Base-by-base conservation (phyloP, 2,797 vertebrate species). In the Tragopan temminckii region DNA sequence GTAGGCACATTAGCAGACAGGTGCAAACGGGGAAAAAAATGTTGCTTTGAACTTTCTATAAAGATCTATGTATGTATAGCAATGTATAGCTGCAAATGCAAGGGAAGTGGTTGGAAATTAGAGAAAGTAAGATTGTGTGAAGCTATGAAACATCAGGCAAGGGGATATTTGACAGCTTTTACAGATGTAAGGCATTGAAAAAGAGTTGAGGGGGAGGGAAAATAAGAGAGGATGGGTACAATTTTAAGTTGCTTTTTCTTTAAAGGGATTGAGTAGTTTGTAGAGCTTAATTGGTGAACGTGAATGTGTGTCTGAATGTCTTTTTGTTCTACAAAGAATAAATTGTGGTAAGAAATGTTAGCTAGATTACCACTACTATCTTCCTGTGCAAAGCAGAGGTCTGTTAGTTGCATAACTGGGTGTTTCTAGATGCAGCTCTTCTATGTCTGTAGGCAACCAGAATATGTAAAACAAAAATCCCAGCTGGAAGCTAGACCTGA, bases 381-480 rank as follows among this genome's bases (percentile, higher is more conserved):
- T 58, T 71, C 58, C 55, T 27, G 40, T 77, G 57, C 69, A 48
- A 72, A 92, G 71, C 66, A 58, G 6, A 78, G 68, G 55, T 61
- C 89, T 80, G 58, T 48, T 78, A 74, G 45, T 75, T 75, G 77
- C 93, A 66, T 71, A 92, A 80, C 64, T 90, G 88, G 1, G 11
- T 95, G 86, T 85, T 94, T 59, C 46, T 95, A 40, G 38, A 88
- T 85, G 63, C 48, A 75, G n/a, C 35, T 90, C 43, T 81, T 89
- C 79, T 92, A 82, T 79, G 79, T 89, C 62, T 77, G 1, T 75
- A 93, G 87, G 70, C 79, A 85, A 90, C 84, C 74, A 88, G 90
- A 90, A 94, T 74, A 90, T 80, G 62, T 80, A 48, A 90, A 90
- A 15, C 72, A 78, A 75, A 94, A 93, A 71, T 90, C 84, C 86